phyloP scores from a whole-genome alignment of 2,797 vertebrate species.

The Sebastes hopkinsi region DNA sequence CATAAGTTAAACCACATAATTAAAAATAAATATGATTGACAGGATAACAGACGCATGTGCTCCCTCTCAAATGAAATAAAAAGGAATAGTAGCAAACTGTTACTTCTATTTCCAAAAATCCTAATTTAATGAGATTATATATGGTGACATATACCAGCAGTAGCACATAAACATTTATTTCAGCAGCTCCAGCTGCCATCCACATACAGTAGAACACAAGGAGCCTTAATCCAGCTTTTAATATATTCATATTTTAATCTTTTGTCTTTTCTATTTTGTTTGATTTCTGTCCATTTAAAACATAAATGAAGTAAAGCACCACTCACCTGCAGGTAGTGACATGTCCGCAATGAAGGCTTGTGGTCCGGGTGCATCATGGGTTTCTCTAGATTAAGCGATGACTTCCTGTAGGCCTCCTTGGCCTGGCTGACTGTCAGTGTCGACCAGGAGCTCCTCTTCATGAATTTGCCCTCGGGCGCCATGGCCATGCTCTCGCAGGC shows the following conservation, averaged over 20 bases:
- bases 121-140: not conserved
- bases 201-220: not conserved
- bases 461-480: constrained; percentile 93
- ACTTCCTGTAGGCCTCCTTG: constrained; percentile 98
- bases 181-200: not conserved
- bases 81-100: not conserved
- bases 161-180: not conserved
- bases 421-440: constrained; percentile 99
- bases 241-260: no score
- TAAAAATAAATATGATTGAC: no score
- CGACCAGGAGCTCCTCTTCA: constrained; percentile 99
- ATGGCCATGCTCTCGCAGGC: constrained; percentile 93
- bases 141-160: not conserved
- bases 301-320: not conserved
- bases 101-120: not conserved
- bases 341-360: constrained; percentile 90
- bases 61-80: not conserved
- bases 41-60: fast-evolving
- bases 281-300: not conserved
- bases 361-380: constrained; percentile 91
- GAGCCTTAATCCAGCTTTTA: not conserved
- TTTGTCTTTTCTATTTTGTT: not conserved
- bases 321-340: constrained; percentile 97
- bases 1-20: no score
- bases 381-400: constrained; percentile 96